phyloP scores from a whole-genome alignment of 2,888 invertebrate species.

The Epicampocera succincta region DNA sequence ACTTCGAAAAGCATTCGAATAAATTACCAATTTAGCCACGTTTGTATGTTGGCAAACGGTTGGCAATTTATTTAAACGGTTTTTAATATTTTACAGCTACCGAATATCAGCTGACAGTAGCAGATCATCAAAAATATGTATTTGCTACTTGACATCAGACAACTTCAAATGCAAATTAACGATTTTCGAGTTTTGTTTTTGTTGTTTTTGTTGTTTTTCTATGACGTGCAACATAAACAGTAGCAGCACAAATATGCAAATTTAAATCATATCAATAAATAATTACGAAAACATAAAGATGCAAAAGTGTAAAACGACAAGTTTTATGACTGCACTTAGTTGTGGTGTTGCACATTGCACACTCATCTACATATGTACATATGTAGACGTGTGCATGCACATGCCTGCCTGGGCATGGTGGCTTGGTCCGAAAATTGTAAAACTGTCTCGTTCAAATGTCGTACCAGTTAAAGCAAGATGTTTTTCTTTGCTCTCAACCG shows the following conservation, averaged over 20 bases:
- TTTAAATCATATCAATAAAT: slow-evolving; percentile 54
- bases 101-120: slow-evolving; percentile 25
- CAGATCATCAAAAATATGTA: background rate
- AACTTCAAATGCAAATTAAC: slow-evolving; percentile 56
- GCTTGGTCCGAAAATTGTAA: slow-evolving; percentile 25
- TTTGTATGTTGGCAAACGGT: background rate
- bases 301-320: slow-evolving; percentile 61
- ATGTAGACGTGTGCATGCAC: slow-evolving; percentile 27
- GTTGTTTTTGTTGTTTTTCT: slow-evolving; percentile 36
- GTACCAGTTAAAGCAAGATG: slow-evolving; percentile 6
- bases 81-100: slow-evolving; percentile 26
- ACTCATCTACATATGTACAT: too few relatives aligned
- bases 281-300: slow-evolving; percentile 48
- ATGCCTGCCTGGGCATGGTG: slow-evolving; percentile 9
- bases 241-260: slow-evolving; percentile 59
- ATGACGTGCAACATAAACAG: slow-evolving; percentile 48
- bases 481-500: slow-evolving; percentile 1
- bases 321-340: slow-evolving; percentile 59
- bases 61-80: slow-evolving; percentile 13
- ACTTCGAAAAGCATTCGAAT: background rate
- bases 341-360: slow-evolving; percentile 25
- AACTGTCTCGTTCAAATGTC: background rate
- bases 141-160: slow-evolving; percentile 23
- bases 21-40: slow-evolving; percentile 51
- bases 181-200: slow-evolving; percentile 12